A percentile compares a stretch with the other conserved stretches of the same genome.
phyloP scores from a whole-genome alignment of 2,113 vertebrate genomes.

The Neolamprologus sp. region DNA sequence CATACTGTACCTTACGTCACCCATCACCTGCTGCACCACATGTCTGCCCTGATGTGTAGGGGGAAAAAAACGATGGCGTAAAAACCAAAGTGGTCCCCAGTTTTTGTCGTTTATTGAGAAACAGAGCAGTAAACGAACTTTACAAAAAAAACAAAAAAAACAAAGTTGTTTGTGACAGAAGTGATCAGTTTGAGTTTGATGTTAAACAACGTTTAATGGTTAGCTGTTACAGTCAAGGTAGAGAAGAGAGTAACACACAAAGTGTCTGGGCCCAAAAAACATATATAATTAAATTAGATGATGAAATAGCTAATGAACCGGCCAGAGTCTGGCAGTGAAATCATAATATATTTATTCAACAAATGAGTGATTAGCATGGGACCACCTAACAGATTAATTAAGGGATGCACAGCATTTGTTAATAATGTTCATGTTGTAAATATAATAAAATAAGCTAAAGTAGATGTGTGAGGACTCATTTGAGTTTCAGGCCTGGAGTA shows the following conservation, averaged over 20 bases:
- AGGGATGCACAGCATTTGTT: neutral
- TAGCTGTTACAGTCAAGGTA: neutral
- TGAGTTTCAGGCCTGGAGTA: neutral
- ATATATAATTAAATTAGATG: neutral
- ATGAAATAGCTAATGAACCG: neutral
- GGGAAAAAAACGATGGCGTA: neutral
- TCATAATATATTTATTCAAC: slow-evolving; percentile 39
- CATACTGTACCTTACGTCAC: neutral
- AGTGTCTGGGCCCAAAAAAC: neutral
- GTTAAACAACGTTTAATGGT: neutral
- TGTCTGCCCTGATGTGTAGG: neutral
- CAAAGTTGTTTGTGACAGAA: neutral
- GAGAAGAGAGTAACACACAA: neutral
- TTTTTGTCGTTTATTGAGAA: slow-evolving; percentile 46
- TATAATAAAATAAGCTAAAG: slow-evolving; percentile 11
- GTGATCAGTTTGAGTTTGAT: neutral
- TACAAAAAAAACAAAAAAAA: neutral
- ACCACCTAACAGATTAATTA: neutral
- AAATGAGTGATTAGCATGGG: slow-evolving; percentile 2
- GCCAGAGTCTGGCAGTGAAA: neutral
- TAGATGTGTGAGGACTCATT: neutral
- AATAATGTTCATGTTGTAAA: neutral
- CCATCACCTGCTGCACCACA: neutral
- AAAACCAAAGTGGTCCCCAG: slow-evolving; percentile 6
- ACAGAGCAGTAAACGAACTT: neutral